Base-by-base conservation (phyloP, 2,888 invertebrate genomes). In the Agriotes lineatus region DNA sequence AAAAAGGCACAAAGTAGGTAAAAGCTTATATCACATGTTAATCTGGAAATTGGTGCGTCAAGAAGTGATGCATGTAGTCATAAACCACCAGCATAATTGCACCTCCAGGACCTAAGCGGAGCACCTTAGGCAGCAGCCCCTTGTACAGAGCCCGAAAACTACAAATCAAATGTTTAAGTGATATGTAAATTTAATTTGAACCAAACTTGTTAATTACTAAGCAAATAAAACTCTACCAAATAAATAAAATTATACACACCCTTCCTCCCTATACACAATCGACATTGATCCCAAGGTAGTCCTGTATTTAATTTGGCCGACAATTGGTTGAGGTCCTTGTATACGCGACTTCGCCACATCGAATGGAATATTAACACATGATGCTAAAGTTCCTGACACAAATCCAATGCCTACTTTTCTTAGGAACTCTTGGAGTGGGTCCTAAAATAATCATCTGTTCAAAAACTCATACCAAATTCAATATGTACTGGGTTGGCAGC, bases 341-440 rank as follows among this genome's bases (percentile, higher is more conserved):
- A 97, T 97, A 60, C 97, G 88, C 75, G 96, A 96, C 84, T 97
- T 97, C 19, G 96, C 97, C 22, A 97, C 97, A 82, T 97, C 97
- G 83, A 97, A 97, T 4, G 97, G 97, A 85, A 97, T 97, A 84
- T 97, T 97, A 50, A 93, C 86, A 75, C 92, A 90, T 3, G 96
- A 96, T 6, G 93, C 96, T 33, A 96, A 82, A 0, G 93, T 93
- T 1, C 97, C 97, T 9, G 96, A 95, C 7, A 89, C 87, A 79
- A 97, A 95, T 37, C 97, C 97, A 75, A 97, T 92, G 0, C 88
- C 85, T 37, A 96, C 89, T 85, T 95, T 94, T 33, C 91, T 87
- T 1, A 90, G 83, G 77, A 95, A 93, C 80, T 94, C 94, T 54
- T 88, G 78, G 6, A 89, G 80, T 0, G 88, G 88, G 83, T 94